Evolutionary conservation across 2,797 vertebrate genomes (phyloP).

Genomic region (Calcarius lapponicus): DNA sequence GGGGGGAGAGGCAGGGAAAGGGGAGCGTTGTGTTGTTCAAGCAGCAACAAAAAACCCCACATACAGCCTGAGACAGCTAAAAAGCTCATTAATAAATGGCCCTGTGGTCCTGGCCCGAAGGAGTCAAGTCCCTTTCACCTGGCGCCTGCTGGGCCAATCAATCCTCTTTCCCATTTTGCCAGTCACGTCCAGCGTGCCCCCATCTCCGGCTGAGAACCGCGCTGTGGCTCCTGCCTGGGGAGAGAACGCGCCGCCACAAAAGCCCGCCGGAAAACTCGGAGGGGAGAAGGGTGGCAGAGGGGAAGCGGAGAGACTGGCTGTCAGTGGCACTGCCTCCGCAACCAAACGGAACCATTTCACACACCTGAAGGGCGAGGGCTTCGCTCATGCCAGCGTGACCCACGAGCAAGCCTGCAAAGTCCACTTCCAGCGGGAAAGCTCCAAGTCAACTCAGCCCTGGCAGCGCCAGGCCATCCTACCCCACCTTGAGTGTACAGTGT

Average conservation of each 20-base stretch:
- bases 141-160: background rate
- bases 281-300: background rate
- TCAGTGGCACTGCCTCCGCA: background rate
- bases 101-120: constrained; percentile 13
- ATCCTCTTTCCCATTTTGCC: background rate
- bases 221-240: background rate
- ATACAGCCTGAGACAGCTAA: background rate
- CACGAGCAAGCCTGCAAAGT: background rate
- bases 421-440: background rate
- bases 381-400: accelerated
- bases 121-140: constrained; percentile 47
- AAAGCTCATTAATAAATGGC: constrained; percentile 41
- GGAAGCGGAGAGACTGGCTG: background rate
- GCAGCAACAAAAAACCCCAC: background rate
- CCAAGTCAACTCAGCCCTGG: background rate
- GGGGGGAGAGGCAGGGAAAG: background rate
- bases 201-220: background rate
- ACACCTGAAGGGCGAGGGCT: background rate
- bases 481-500: constrained; percentile 19
- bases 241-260: background rate
- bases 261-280: background rate
- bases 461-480: background rate
- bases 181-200: background rate
- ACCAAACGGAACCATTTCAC: background rate
- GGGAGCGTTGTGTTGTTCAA: background rate